phyloP scores from a whole-genome alignment of 2,797 vertebrate genomes.

The Lepus townsendii region DNA sequence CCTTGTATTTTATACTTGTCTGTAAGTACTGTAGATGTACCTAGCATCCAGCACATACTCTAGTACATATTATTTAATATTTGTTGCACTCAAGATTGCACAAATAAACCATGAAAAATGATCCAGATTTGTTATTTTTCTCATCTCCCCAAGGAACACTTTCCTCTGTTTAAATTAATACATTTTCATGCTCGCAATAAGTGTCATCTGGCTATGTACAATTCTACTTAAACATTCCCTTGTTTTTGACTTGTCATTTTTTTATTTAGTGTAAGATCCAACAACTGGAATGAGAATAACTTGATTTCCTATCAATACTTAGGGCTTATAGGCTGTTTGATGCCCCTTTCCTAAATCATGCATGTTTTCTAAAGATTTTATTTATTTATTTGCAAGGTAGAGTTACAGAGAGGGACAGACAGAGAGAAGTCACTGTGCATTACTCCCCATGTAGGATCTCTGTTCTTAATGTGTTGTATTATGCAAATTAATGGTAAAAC shows the following conservation, averaged over 20 bases:
- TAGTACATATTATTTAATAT: background rate
- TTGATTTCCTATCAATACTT: background rate
- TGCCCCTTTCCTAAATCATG: background rate
- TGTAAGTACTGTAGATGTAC: background rate
- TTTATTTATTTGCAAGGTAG: too few species aligned
- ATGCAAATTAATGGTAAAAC: too few species aligned
- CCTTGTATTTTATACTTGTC: background rate
- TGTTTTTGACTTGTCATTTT: background rate
- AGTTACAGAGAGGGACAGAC: too few species aligned
- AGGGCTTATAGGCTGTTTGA: background rate
- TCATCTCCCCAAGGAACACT: background rate
- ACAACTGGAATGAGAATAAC: background rate
- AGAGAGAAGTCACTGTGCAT: too few species aligned
- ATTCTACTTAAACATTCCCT: background rate
- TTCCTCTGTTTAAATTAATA: background rate
- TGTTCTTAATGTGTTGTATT: too few species aligned
- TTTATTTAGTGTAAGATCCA: conserved; percentile 7
- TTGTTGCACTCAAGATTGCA: background rate
- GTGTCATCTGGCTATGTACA: background rate
- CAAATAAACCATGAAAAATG: background rate
- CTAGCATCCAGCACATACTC: background rate
- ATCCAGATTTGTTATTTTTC: background rate
- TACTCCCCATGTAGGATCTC: too few species aligned
- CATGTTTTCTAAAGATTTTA: background rate
- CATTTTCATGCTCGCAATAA: background rate